Evolutionary conservation across 2,113 vertebrate species (phyloP).

Genomic region (Esox niger): DNA sequence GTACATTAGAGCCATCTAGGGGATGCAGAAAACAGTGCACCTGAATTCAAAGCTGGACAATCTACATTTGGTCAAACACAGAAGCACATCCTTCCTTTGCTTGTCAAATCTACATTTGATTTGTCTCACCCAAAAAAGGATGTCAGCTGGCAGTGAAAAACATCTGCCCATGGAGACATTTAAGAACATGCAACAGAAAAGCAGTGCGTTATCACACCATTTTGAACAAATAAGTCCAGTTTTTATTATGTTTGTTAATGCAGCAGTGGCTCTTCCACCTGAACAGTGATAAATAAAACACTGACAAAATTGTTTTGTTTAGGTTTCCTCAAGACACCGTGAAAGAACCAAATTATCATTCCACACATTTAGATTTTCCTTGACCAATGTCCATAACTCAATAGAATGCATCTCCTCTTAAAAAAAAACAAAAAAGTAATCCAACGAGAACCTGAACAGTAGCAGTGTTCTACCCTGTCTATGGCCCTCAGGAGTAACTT

Average conservation of each 20-base stretch:
- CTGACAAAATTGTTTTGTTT: slow-evolving; percentile 61
- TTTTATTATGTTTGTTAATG: slow-evolving; percentile 75
- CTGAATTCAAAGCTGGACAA: slow-evolving; percentile 32
- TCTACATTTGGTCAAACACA: slow-evolving; percentile 46
- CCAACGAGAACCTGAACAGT: slow-evolving; percentile 58
- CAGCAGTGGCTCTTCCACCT: slow-evolving; percentile 69
- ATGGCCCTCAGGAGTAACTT: slow-evolving; percentile 91
- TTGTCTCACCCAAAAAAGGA: not conserved
- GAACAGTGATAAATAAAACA: slow-evolving; percentile 83
- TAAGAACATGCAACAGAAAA: slow-evolving; percentile 65
- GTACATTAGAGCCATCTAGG: slow-evolving; percentile 64
- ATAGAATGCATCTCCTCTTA: slow-evolving; percentile 66
- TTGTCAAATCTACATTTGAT: slow-evolving; percentile 53
- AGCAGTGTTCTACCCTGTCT: slow-evolving; percentile 51
- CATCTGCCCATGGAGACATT: too few relatives aligned
- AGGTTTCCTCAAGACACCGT: slow-evolving; percentile 61
- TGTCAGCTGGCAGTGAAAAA: too few relatives aligned
- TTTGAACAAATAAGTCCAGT: slow-evolving; percentile 75
- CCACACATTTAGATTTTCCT: slow-evolving; percentile 72
- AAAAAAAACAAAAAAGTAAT: slow-evolving; percentile 66
- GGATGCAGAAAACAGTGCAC: slow-evolving; percentile 64
- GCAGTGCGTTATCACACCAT: slow-evolving; percentile 67
- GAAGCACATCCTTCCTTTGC: slow-evolving; percentile 22
- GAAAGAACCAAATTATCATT: slow-evolving; percentile 70
- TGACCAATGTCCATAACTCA: slow-evolving; percentile 74